phyloP scores from a whole-genome alignment of 2,113 vertebrate genomes.

The Oncorhynchus gorbuscha region DNA sequence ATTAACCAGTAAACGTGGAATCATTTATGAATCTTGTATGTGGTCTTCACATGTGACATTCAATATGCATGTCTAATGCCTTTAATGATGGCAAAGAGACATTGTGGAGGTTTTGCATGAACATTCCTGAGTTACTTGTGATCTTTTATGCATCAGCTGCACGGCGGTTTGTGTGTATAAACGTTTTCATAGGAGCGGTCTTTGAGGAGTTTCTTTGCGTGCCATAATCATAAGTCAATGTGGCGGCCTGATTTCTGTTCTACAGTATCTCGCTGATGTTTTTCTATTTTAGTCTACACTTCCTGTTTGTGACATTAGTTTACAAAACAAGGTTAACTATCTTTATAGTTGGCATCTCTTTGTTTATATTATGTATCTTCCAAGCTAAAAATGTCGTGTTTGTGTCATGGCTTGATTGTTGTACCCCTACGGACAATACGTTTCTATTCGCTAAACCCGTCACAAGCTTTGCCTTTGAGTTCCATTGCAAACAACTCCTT shows the following conservation, averaged over 20 bases:
- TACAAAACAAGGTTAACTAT: too few species aligned
- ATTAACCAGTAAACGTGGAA: conserved; percentile 41
- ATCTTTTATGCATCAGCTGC: conserved; percentile 62
- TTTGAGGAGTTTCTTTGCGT: neutral
- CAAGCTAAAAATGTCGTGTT: neutral
- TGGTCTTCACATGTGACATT: conserved; percentile 57
- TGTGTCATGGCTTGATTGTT: neutral
- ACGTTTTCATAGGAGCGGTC: neutral
- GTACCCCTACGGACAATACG: neutral
- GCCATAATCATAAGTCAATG: neutral
- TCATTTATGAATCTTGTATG: conserved; percentile 42
- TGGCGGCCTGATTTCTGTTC: too few species aligned
- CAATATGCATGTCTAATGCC: conserved; percentile 56
- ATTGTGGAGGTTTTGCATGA: conserved; percentile 27
- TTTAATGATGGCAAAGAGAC: conserved; percentile 58
- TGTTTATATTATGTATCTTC: neutral
- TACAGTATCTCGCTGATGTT: too few species aligned
- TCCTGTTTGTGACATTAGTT: too few species aligned
- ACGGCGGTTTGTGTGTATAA: conserved; percentile 11
- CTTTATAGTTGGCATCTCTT: too few species aligned
- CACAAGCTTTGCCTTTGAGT: neutral
- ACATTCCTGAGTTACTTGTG: conserved; percentile 36
- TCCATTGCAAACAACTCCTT: neutral
- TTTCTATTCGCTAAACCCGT: neutral
- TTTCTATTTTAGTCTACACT: too few species aligned